phyloP scores from a whole-genome alignment of 2,888 invertebrate genomes.

The Rotaria sp. region DNA sequence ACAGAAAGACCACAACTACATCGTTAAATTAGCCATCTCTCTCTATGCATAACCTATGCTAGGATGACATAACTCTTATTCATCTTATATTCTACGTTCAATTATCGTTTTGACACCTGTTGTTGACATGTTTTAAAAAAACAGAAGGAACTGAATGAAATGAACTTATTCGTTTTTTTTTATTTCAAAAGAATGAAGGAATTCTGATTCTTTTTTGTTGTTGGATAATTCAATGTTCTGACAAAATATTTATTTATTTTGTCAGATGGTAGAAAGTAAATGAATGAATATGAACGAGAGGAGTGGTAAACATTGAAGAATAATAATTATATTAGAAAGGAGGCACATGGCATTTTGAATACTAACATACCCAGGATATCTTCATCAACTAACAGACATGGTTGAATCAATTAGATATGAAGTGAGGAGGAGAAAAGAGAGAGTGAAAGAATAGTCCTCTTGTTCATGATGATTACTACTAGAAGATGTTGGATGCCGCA shows the following conservation, averaged over 20 bases:
- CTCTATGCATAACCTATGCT: neutral
- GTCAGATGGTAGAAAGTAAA: neutral
- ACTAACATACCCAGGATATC: neutral
- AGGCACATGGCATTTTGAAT: conserved; percentile 10
- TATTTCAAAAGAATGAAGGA: too few relatives aligned
- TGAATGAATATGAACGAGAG: neutral
- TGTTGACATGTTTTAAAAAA: neutral
- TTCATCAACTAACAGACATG: neutral
- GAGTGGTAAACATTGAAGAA: neutral
- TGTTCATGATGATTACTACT: conserved; percentile 1
- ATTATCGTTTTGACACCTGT: neutral
- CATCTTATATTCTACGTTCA: neutral
- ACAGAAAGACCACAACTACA: neutral
- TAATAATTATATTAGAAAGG: neutral
- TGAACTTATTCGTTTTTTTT: neutral
- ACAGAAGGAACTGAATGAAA: neutral
- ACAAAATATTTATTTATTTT: neutral
- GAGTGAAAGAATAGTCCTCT: neutral
- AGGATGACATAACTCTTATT: conserved; percentile 6
- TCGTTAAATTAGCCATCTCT: neutral
- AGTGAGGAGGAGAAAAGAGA: neutral
- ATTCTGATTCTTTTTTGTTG: neutral
- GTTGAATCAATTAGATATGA: neutral
- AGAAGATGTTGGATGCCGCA: neutral
- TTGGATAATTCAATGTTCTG: neutral